Percentiles rank a stretch among this genome's conserved stretches.
Evolutionary conservation across 1,140 invertebrate genomes (phyloP).

Genomic region (Drosophila subpulchrella): DNA sequence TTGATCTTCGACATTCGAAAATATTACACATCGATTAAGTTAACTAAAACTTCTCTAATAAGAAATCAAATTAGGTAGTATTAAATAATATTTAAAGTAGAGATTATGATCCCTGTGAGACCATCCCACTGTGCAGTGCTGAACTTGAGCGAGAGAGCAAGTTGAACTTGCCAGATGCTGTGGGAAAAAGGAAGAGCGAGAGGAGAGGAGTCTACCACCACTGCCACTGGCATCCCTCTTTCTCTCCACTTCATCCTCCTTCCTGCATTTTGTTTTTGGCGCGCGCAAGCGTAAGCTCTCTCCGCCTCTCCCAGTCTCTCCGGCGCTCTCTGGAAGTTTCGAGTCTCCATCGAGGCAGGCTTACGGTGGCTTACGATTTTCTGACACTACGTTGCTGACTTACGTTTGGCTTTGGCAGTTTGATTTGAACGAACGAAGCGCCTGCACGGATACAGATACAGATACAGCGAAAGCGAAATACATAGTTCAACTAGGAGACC

Average conservation of each 20-base stretch:
- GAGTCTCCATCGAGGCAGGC: slow-evolving; percentile 43
- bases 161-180: slow-evolving; percentile 63
- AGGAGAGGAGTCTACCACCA: background rate
- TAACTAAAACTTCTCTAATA: too few relatives aligned
- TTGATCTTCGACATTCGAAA: too few relatives aligned
- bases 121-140: slow-evolving; percentile 22
- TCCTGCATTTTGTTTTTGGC: slow-evolving; percentile 59
- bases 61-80: too few relatives aligned
- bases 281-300: slow-evolving; percentile 72
- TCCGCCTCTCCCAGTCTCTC: slow-evolving; percentile 30
- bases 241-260: slow-evolving; percentile 28
- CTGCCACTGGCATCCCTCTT: slow-evolving; percentile 15
- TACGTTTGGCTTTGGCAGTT: slow-evolving; percentile 50
- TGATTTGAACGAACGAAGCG: slow-evolving; percentile 62
- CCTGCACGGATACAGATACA: slow-evolving; percentile 26
- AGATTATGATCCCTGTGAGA: too few relatives aligned
- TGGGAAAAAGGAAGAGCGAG: slow-evolving; percentile 16
- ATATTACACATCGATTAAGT: too few relatives aligned
- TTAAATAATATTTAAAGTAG: too few relatives aligned
- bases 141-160: slow-evolving; percentile 43
- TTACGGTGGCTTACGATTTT: slow-evolving; percentile 8
- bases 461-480: background rate
- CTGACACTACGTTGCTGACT: too few relatives aligned
- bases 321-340: slow-evolving; percentile 57
- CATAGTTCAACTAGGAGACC: slow-evolving; percentile 3